Evolutionary conservation across 2,888 invertebrate species (phyloP).

Genomic region (Lepidochitona cinerea): DNA sequence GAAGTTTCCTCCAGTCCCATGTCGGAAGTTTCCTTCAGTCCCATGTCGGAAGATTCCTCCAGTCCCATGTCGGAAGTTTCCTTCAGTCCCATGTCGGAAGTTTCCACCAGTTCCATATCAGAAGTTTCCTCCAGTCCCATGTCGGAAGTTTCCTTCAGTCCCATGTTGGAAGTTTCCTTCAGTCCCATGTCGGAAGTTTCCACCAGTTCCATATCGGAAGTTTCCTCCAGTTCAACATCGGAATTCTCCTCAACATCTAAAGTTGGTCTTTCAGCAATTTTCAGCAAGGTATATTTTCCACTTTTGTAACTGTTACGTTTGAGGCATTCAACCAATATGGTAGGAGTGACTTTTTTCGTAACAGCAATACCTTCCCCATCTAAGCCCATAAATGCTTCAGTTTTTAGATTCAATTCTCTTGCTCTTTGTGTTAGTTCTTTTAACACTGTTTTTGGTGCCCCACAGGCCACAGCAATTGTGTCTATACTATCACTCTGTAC

Average conservation of each 20-base stretch:
- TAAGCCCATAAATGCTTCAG: conserved; percentile 34
- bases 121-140: neutral
- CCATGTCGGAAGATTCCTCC: no score
- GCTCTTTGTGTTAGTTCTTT: conserved; percentile 31
- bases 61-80: no score
- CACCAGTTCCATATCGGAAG: neutral
- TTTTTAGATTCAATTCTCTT: conserved; percentile 28
- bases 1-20: no score
- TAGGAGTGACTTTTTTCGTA: conserved; percentile 34
- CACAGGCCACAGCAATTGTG: no score
- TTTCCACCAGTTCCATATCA: no score
- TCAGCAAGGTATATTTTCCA: conserved; percentile 43
- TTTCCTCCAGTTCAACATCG: neutral
- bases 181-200: neutral
- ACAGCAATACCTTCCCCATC: conserved; percentile 36
- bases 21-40: no score
- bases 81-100: neutral
- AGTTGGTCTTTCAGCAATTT: conserved; percentile 30
- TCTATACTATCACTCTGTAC: no score
- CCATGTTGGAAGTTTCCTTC: neutral
- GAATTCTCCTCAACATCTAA: neutral
- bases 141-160: neutral
- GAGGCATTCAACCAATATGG: conserved; percentile 27
- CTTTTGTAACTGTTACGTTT: conserved; percentile 24
- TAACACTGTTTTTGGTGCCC: conserved; percentile 33